Evolutionary conservation across 2,113 vertebrate genomes (phyloP).

Genomic region (Microcebus griseorufus): DNA sequence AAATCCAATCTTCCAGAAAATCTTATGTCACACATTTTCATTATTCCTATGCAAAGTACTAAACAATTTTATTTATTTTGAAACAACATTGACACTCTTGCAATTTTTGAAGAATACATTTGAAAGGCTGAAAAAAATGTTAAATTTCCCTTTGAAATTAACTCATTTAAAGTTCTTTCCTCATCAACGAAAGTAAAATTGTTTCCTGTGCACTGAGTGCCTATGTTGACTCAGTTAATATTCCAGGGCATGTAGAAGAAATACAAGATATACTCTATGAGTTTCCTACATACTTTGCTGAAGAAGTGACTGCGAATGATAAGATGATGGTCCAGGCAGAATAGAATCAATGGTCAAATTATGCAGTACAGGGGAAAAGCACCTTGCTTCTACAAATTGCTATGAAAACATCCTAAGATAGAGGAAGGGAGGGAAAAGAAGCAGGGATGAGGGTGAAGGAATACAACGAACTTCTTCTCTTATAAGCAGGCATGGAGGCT

Average conservation of each 20-base stretch:
- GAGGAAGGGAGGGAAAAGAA: background rate
- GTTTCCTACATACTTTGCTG: background rate
- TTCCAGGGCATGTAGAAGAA: background rate
- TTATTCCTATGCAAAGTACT: background rate
- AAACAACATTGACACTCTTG: background rate
- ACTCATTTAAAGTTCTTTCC: background rate
- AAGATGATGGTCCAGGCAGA: background rate
- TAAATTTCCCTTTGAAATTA: background rate
- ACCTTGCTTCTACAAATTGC: background rate
- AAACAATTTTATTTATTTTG: conserved; percentile 25
- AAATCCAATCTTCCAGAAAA: background rate
- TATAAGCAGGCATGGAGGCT: background rate
- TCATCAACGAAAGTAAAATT: background rate
- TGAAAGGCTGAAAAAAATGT: background rate
- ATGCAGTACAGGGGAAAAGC: background rate
- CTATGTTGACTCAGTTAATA: background rate
- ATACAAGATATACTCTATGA: background rate
- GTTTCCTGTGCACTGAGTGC: background rate
- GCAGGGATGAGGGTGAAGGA: background rate
- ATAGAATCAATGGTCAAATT: background rate
- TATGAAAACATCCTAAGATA: background rate
- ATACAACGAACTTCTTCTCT: background rate
- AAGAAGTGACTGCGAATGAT: background rate
- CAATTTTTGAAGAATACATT: background rate
- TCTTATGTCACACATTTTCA: background rate